Percentiles rank a stretch among this genome's conserved stretches.
Conservation (phyloP, 2,113 vertebrate genomes). For the Scortum barcoo region DNA sequence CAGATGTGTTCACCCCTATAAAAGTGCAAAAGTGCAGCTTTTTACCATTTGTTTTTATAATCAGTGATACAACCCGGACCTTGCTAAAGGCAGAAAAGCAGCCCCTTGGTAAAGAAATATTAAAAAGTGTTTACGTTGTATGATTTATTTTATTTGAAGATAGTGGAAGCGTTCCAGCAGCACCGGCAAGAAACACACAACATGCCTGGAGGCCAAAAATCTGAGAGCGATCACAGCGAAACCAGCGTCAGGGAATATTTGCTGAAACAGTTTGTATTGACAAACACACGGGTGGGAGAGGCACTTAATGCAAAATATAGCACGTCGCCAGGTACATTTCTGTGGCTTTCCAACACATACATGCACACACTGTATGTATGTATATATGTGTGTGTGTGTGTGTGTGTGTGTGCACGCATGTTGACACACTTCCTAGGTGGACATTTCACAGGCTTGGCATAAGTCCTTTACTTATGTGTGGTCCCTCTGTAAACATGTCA, state of each 20-base stretch:
- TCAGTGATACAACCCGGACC: constrained; percentile 8
- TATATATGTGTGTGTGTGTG: no score
- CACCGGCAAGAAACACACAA: constrained; percentile 16
- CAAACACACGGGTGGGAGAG: constrained; percentile 78
- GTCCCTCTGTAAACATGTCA: constrained; percentile 79
- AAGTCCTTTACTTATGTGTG: constrained; percentile 73
- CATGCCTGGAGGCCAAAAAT: constrained; percentile 53
- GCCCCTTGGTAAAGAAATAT: constrained; percentile 22
- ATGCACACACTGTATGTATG: not conserved
- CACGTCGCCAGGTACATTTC: constrained; percentile 72
- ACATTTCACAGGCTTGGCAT: constrained; percentile 74
- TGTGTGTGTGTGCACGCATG: constrained; percentile 41
- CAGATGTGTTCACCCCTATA: not conserved
- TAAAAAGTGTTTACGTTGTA: constrained; percentile 37
- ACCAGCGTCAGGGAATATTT: constrained; percentile 59
- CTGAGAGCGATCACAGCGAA: constrained; percentile 38
- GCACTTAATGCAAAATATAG: constrained; percentile 74
- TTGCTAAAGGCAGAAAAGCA: constrained; percentile 2
- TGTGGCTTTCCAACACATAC: constrained; percentile 66
- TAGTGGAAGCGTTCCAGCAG: constrained; percentile 48
- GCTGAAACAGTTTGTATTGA: constrained; percentile 78
- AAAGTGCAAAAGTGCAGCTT: not conserved
- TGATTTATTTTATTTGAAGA: constrained; percentile 53
- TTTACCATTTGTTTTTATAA: constrained; percentile 34
- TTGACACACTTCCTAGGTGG: constrained; percentile 72